Evolutionary conservation across 2,888 invertebrate species (phyloP), one percentile per base, ranked within the genome.

Genomic region (Acholoe squamosa): DNA sequence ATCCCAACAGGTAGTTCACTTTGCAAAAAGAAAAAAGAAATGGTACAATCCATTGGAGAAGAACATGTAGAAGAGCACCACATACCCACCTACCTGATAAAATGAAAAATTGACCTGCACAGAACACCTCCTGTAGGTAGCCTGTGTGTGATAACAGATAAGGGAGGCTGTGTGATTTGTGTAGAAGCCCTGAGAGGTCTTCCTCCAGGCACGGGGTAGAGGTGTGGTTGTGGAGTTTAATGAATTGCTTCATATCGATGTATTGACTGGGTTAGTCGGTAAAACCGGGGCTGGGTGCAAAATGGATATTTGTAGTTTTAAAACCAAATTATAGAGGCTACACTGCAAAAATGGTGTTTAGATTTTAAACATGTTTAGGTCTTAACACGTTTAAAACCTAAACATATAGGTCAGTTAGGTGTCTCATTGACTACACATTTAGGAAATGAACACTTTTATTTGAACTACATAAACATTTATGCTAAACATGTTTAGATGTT

Each of bases 171-270:
- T 61, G 61, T 22, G 76, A n/a, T 34, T 0, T 5, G 19, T 34
- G 80, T 7, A 33, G 19, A 19, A 80, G 16, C 7, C 71, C 31
- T 25, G 71, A 71, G 71, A 25, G 28, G 71, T 7, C 71, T 25
- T 14, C 71, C 71, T n/a, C 33, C 43, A 33, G n/a, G 80, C 33
- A 43, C 16, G 0, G 80, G 43, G 34, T 3, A 22, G 22, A 25
- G 19, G 34, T 1, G 1, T 19, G 43, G 80, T 19, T 16, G 33
- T 33, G 34, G n/a, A n/a, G 12, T 25, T 33, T 33, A 43, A 80
- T 80, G 80, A 43, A 80, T 80, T 80, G 43, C 34, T 34, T 33
- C 80, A 14, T 43, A 80, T 80, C 34, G 80, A 80, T 80, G 80
- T 80, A 10, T 80, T 5, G 33, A 14, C 80, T 16, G 14, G 33